A percentile compares a stretch with the other conserved stretches of the same genome.
Evolutionary conservation across 2,888 invertebrate genomes (phyloP).

Genomic region (Podabrus alpinus): DNA sequence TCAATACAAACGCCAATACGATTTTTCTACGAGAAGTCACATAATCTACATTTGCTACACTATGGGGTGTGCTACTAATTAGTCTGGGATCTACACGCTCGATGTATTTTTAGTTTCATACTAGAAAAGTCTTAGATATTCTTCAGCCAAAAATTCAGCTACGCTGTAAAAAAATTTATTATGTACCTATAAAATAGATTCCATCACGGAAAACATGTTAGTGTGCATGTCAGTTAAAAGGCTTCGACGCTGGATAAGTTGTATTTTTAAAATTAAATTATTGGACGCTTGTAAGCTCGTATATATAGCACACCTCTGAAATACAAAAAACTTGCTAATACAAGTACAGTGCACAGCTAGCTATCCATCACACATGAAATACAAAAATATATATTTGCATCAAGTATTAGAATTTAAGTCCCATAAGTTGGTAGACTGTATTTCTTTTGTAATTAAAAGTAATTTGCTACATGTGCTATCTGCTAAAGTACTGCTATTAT

Average conservation of each 20-base stretch:
- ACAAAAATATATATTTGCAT: not conserved
- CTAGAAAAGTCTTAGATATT: not conserved
- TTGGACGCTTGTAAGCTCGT: too few relatives aligned
- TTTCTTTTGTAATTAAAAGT: not conserved
- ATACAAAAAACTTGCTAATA: not conserved
- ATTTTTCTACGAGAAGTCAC: not conserved
- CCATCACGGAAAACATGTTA: too few relatives aligned
- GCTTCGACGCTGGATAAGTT: not conserved
- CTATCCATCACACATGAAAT: not conserved
- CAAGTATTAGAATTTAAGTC: not conserved
- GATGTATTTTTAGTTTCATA: too few relatives aligned
- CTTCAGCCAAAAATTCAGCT: too few relatives aligned
- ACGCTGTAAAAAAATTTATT: too few relatives aligned
- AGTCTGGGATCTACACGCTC: not conserved
- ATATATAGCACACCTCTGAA: not conserved
- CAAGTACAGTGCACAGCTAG: not conserved
- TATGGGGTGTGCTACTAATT: not conserved
- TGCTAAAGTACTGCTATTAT: slow-evolving; percentile 9
- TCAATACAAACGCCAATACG: not conserved
- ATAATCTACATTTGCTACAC: not conserved
- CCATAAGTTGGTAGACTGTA: not conserved
- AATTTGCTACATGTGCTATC: slow-evolving; percentile 24
- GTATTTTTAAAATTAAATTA: not conserved
- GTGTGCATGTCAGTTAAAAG: not conserved
- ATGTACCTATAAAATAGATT: too few relatives aligned